Percentiles rank a stretch among this genome's conserved stretches.
These are phyloP conservation scores for Lutraria lutraria DNA, from an alignment of 2,888 invertebrate genomes.

Conservation along the genomic window DNA sequence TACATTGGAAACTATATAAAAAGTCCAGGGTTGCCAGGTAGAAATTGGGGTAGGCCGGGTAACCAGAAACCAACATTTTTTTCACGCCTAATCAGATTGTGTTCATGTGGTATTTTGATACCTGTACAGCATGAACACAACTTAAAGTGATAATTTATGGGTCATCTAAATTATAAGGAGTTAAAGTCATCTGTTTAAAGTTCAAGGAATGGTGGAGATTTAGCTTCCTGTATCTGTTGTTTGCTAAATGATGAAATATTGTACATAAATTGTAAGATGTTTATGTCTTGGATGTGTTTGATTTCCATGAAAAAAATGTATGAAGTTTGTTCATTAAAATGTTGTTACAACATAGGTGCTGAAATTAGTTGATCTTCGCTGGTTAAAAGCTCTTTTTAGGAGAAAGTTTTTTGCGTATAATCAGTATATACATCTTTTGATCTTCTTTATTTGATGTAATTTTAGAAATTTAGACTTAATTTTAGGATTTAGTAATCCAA, in stretches of 20 bases:
- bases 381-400: background rate
- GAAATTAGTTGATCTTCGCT: background rate
- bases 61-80: too few species aligned
- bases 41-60: too few species aligned
- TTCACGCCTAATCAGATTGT: background rate
- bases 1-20: too few species aligned
- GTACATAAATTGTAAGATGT: background rate
- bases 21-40: too few species aligned
- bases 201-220: background rate
- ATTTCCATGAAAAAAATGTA: background rate
- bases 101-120: background rate
- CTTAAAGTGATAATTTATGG: conserved; percentile 41
- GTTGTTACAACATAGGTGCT: background rate
- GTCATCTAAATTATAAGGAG: conserved; percentile 46
- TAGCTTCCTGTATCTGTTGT: background rate
- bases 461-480: background rate
- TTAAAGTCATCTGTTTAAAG: conserved; percentile 28
- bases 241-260: background rate
- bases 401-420: background rate
- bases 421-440: background rate
- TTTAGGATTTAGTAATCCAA: background rate
- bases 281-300: background rate
- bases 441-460: background rate
- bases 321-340: background rate
- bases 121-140: background rate